phyloP scores from a whole-genome alignment of 2,888 invertebrate species.

The Amphipyra berbera region DNA sequence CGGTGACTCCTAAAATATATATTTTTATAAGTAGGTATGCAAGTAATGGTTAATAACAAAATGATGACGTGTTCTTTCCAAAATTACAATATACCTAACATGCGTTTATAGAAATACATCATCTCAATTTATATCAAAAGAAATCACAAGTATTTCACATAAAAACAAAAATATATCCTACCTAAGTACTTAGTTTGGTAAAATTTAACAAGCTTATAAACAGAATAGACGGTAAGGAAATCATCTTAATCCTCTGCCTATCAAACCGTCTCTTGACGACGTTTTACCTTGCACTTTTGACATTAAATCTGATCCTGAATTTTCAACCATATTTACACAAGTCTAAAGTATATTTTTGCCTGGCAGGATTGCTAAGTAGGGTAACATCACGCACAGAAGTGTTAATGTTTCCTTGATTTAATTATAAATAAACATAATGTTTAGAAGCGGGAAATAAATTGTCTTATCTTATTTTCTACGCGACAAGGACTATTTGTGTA shows the following conservation, averaged over 20 bases:
- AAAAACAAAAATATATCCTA: too few species aligned
- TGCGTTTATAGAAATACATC: too few species aligned
- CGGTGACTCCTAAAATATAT: too few species aligned
- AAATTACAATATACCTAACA: too few species aligned
- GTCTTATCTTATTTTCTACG: constrained; percentile 37
- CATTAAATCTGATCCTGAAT: neutral
- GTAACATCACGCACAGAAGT: constrained; percentile 53
- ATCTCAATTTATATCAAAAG: too few species aligned
- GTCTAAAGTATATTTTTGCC: neutral
- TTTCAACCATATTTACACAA: neutral
- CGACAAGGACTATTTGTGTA: constrained; percentile 26
- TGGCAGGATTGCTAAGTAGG: constrained; percentile 2
- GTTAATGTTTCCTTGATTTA: constrained; percentile 55
- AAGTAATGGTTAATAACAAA: too few species aligned
- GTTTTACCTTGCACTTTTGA: constrained; percentile 26
- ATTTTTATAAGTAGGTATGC: too few species aligned
- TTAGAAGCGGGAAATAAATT: constrained; percentile 21
- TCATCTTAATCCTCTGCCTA: constrained; percentile 15
- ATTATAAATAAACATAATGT: constrained; percentile 54
- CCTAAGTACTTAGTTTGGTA: too few species aligned
- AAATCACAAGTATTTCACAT: too few species aligned
- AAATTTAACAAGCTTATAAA: constrained; percentile 1
- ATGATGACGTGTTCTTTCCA: too few species aligned
- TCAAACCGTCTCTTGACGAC: constrained; percentile 14
- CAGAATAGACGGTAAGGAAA: neutral